A percentile compares a stretch with the other conserved stretches of the same genome.
phyloP scores from a whole-genome alignment of 2,888 invertebrate species.

The Cheiracanthium punctorium region DNA sequence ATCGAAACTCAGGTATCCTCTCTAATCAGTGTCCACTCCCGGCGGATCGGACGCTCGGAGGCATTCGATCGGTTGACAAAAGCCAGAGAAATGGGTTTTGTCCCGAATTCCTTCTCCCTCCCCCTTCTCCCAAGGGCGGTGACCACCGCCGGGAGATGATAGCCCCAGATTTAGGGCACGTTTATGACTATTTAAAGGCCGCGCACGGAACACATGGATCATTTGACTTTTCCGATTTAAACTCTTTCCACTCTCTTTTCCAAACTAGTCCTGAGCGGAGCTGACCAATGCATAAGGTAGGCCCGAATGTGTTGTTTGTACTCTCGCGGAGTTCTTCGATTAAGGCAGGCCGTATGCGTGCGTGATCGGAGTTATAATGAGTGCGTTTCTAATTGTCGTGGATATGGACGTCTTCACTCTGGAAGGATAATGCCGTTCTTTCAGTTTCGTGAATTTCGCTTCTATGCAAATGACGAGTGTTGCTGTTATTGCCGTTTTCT shows the following conservation, averaged over 20 bases:
- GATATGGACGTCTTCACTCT: no score
- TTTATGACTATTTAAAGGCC: constrained; percentile 50
- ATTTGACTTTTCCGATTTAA: background rate
- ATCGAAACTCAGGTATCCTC: no score
- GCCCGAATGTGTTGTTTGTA: background rate
- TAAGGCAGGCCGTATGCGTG: no score
- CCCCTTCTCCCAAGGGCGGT: constrained; percentile 42
- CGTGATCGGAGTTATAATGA: no score
- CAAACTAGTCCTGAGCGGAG: background rate
- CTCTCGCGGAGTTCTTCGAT: no score
- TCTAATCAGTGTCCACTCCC: no score
- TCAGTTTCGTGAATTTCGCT: no score
- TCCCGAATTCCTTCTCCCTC: background rate
- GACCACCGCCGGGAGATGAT: constrained; percentile 57
- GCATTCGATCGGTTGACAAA: background rate
- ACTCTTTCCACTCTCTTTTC: background rate
- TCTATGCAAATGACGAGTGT: no score
- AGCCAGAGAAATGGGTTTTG: constrained; percentile 4
- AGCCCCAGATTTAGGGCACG: constrained; percentile 46
- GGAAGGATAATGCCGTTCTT: no score
- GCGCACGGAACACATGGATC: background rate
- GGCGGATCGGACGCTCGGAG: background rate
- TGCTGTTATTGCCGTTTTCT: no score
- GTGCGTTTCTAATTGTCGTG: no score
- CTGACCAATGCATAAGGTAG: constrained; percentile 11